Base-by-base conservation (phyloP, 2,113 vertebrate genomes). In the Synodontis membranacea region DNA sequence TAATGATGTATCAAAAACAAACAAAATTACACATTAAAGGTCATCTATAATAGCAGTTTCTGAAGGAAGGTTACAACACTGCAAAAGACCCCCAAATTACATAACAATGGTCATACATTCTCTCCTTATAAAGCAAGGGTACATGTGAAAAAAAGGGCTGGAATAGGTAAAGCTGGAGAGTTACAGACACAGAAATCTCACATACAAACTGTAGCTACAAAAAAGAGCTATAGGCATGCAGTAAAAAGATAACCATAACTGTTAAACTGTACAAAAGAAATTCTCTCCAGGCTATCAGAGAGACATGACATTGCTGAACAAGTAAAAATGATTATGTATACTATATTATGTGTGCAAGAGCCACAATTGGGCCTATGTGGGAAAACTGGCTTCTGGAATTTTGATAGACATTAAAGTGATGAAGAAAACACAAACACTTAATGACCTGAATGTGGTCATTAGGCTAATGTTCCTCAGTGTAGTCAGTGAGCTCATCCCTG, bases 1-100 rank as follows among this genome's bases (percentile, higher is more conserved):
- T 81, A 81, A 81, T 68, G 64, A 87, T 6, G 39, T 58, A 70
- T 85, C 46, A 89, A 89, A 83, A 84, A 75, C 68, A 74, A 87
- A 31, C 48, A 54, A 84, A 70, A 52, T 78, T 76, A 83, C 28
- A 70, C 72, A 79, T 85, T n/a, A 83, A 89, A 87, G 86, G 86
- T 80, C 62, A 89, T 78, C 56, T 48, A n/a, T n/a, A 89, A 85
- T 74, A 85, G 39, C 60, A 70, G 62, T 83, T 87, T 80, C 37
- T 58, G 48, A 48, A 87, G 78, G 66, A 80, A 80, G 50, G 39
- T 62, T 62, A 85, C 78, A 87, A 70, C 74, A 86, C 39, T 54
- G 44, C 56, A 44, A 81, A 84, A 82, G 60, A 85, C 86, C 28
- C 48, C 52, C 68, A 75, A 56, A 48, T 58, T 17, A 82, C 83